Conservation (phyloP, 2,888 invertebrate genomes). For the Notodonta dromedarius region DNA sequence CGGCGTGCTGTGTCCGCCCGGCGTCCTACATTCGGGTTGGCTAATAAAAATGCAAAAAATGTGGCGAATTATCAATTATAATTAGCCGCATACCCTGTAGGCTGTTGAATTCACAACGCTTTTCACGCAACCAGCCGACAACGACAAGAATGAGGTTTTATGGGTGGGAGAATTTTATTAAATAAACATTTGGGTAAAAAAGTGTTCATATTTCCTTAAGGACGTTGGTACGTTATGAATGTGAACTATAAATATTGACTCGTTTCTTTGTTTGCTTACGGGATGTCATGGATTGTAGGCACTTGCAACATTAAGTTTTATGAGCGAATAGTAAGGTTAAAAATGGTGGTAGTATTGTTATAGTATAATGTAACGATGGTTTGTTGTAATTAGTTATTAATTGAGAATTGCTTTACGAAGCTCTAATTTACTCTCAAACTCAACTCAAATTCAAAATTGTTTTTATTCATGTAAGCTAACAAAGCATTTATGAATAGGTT, state of each 20-base stretch:
- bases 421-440: no score
- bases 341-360: not conserved
- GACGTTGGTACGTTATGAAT: constrained; percentile 33
- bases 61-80: constrained; percentile 77
- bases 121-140: constrained; percentile 11
- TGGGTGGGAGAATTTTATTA: constrained; percentile 11
- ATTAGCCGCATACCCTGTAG: constrained; percentile 59
- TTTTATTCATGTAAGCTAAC: no score
- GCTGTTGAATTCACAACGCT: constrained; percentile 29
- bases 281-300: constrained; percentile 24
- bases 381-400: no score
- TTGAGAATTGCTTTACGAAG: no score
- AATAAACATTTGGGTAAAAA: constrained; percentile 26
- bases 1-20: constrained; percentile 65
- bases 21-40: constrained; percentile 69
- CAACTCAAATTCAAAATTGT: no score
- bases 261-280: constrained; percentile 24
- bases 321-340: not conserved
- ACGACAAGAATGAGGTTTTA: constrained; percentile 17
- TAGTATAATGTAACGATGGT: not conserved
- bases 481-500: no score
- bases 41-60: constrained; percentile 79
- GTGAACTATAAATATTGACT: constrained; percentile 42
- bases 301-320: not conserved
- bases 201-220: constrained; percentile 18